Percentiles rank a stretch among this genome's conserved stretches.
Evolutionary conservation across 2,113 vertebrate genomes (phyloP).

Genomic region (Rhombomys opimus): DNA sequence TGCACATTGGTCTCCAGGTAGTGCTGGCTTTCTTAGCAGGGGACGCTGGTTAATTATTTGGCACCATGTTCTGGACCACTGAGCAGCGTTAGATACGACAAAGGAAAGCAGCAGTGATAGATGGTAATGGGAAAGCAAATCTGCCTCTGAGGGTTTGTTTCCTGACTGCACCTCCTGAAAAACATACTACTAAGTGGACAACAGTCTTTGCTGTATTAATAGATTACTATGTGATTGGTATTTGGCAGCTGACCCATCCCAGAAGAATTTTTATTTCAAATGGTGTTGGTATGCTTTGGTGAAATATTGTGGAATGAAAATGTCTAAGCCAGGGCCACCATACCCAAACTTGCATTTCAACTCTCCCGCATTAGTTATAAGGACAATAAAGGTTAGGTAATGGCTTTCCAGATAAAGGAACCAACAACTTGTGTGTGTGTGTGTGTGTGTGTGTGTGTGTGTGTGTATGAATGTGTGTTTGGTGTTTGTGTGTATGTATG

Average conservation of each 20-base stretch:
- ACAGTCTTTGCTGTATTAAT: slow-evolving; percentile 2
- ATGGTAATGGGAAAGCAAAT: slow-evolving; percentile 35
- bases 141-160: slow-evolving; percentile 41
- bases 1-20: neutral
- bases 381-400: neutral
- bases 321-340: neutral
- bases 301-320: neutral
- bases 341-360: neutral
- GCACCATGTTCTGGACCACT: slow-evolving; percentile 46
- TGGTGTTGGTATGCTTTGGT: neutral
- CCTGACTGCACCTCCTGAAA: slow-evolving; percentile 24
- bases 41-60: slow-evolving; percentile 59
- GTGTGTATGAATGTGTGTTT: too few species aligned
- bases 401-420: neutral
- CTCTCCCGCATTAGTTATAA: neutral
- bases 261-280: neutral
- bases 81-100: neutral
- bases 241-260: slow-evolving; percentile 22
- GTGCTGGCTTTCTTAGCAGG: neutral
- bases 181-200: slow-evolving; percentile 9
- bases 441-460: too few species aligned
- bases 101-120: slow-evolving; percentile 40
- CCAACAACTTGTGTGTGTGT: neutral
- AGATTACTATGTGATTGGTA: slow-evolving; percentile 5
- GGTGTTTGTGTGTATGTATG: too few species aligned